Evolutionary conservation across 2,797 vertebrate species (phyloP).

Genomic region (Argentina silus): DNA sequence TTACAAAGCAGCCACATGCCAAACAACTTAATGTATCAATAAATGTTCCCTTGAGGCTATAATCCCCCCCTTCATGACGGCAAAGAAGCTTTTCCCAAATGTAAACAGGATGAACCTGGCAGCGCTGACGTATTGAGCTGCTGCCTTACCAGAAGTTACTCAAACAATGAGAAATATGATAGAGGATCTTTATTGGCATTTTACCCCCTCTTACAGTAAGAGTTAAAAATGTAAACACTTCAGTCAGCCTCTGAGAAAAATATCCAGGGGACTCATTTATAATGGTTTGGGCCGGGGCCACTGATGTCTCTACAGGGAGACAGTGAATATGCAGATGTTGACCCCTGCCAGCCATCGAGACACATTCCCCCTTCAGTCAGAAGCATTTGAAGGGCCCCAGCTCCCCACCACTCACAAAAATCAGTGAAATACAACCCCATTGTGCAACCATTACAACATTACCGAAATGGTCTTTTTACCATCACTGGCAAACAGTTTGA

Average conservation of each 20-base stretch:
- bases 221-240: conserved; percentile 4
- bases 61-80: conserved; percentile 31
- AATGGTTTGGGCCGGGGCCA: not conserved
- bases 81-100: conserved; percentile 13
- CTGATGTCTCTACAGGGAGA: conserved; percentile 51
- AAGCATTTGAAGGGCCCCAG: not conserved
- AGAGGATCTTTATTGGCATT: not conserved
- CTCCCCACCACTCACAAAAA: conserved; percentile 52
- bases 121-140: not conserved
- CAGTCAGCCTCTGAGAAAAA: not conserved
- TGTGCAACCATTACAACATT: conserved; percentile 68
- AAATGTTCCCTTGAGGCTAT: conserved; percentile 19
- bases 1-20: conserved; percentile 6
- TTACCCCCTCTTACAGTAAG: not conserved
- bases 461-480: conserved; percentile 46
- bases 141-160: conserved; percentile 1
- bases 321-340: conserved; percentile 54
- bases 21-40: conserved; percentile 21
- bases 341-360: conserved; percentile 57
- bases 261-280: conserved; percentile 23
- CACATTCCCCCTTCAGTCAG: conserved; percentile 43
- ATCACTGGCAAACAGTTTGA: conserved; percentile 47
- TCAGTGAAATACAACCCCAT: conserved; percentile 66
- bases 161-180: conserved; percentile 12
- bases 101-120: conserved; percentile 5